Evolutionary conservation across 2,888 invertebrate species (phyloP), one percentile per base, ranked within the genome.

Genomic region (Scaptodrosophila latifasciaeformis): DNA sequence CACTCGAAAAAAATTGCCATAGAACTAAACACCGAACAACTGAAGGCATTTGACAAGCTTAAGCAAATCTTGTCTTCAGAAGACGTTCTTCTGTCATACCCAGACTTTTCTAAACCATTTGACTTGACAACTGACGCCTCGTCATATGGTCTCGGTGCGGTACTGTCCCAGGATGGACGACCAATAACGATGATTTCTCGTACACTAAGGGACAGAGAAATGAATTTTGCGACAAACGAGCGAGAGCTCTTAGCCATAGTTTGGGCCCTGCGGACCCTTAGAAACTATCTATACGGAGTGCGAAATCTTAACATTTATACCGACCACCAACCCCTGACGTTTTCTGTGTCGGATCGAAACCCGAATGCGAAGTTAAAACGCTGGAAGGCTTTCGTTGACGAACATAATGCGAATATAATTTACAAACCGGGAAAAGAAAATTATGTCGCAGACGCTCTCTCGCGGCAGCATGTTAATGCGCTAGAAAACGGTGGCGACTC

Each of bases 241-340:
- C n/a, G n/a, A n/a, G n/a, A n/a, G 24, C 27, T 50, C 2, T n/a
- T 55, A 12, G 42, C 55, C 7, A 55, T 55, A 19, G 55, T 55
- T n/a, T 55, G 49, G 35, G 47, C 46, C n/a, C 24, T 46, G 18
- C 13, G 43, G 13, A 37, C 43, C n/a, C 18, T 50, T 2, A 37
- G 46, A 27, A 29, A 21, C 5, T 55, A 39, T 12, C 19, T 48
- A 9, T 50, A 35, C 19, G 55, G 42, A 9, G 49, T 19, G 12
- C 40, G 18, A 37, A 35, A 35, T 12, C 21, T 39, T 17, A 52
- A 37, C 18, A 45, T 45, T 24, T 52, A 29, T n/a, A 52, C 46
- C 5, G 52, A 52, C 45, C 40, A 53, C 21, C 47, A 47, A 12
- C 47, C 42, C 10, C 31, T 47, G 10, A 46, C 42, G 6, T 46